These are phyloP conservation scores for Scrobipalpa costella DNA, from an alignment of 2,888 invertebrate genomes.

Conservation along the genomic window DNA sequence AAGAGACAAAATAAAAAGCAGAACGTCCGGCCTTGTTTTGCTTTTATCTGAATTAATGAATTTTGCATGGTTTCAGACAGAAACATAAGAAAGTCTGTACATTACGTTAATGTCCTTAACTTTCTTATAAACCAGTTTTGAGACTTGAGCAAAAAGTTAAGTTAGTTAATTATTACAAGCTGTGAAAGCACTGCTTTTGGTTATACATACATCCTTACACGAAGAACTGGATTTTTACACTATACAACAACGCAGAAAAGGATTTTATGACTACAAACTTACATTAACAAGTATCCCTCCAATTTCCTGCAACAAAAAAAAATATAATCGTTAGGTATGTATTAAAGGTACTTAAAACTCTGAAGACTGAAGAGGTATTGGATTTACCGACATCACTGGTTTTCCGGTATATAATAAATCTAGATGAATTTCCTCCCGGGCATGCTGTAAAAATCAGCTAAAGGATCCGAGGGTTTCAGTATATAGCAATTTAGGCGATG, in stretches of 20 bases:
- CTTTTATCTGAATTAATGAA: background rate
- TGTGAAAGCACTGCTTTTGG: too few relatives aligned
- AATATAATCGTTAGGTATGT: background rate
- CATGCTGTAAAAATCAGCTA: too few relatives aligned
- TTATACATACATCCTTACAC: too few relatives aligned
- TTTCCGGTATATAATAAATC: too few relatives aligned
- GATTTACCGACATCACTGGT: too few relatives aligned
- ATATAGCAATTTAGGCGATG: too few relatives aligned
- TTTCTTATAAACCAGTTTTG: background rate
- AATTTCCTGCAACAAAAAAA: slow-evolving; percentile 15
- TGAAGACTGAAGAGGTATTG: too few relatives aligned
- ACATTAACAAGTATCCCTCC: slow-evolving; percentile 7
- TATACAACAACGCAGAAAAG: too few relatives aligned
- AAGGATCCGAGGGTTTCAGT: too few relatives aligned
- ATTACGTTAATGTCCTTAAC: slow-evolving; percentile 3
- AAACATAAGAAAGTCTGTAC: background rate
- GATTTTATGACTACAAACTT: background rate
- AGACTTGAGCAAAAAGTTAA: background rate
- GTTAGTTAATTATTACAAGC: background rate
- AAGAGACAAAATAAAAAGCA: background rate
- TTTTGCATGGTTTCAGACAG: background rate
- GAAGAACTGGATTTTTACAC: too few relatives aligned
- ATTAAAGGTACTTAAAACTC: too few relatives aligned
- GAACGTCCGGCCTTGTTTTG: background rate
- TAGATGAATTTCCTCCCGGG: too few relatives aligned